Base-by-base conservation (phyloP, 2,888 invertebrate genomes). In the Dryobota labecula region DNA sequence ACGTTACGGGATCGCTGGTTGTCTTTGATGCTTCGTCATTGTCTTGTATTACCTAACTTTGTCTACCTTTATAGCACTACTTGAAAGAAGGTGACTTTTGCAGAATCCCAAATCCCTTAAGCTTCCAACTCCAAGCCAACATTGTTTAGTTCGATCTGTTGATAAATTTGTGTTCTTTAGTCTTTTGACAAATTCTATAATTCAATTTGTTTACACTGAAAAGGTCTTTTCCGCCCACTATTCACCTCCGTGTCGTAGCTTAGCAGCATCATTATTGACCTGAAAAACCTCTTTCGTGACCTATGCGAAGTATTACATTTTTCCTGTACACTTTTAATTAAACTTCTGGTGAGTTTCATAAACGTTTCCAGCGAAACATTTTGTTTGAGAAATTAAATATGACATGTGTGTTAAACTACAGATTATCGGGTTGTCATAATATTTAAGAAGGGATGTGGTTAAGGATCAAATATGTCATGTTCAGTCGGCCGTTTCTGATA, bases 181-280 rank as follows among this genome's bases (percentile, higher is more conserved):
- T 49, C 3, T 49, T n/a, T n/a, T 18, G 18, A 33, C 15, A 18
- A 45, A 3, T 9, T 47, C 24, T 33, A 18, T 33, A 54, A 33
- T 27, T 47, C 7, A 6, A 18, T 20, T 33, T 49, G 4, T 64
- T 27, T 38, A 45, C 20, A 41, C 13, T 24, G 20, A 38, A 53
- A 38, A 24, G 2, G 6, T 24, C 8, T 5, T 27, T 30, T 41
- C 6, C n/a, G 18, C 27, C 8, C 6, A 20, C 20, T 33, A 60
- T 54, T 53, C 60, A 49, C 30, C 9, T 38, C 43, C 15, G 24
- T 45, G 54, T 41, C 36, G 54, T 60, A 60, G 56, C 47, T 43
- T 47, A 47, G 27, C 43, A 27, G 53, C 63, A 69, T 73, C 60
- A 51, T 65, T 73, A 78, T 67, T 81, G 60, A 69, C 38, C 38